A percentile compares a stretch with the other conserved stretches of the same genome.
These are phyloP conservation scores for Muscina levida DNA, from an alignment of 2,888 invertebrate genomes.

Conservation along the genomic window DNA sequence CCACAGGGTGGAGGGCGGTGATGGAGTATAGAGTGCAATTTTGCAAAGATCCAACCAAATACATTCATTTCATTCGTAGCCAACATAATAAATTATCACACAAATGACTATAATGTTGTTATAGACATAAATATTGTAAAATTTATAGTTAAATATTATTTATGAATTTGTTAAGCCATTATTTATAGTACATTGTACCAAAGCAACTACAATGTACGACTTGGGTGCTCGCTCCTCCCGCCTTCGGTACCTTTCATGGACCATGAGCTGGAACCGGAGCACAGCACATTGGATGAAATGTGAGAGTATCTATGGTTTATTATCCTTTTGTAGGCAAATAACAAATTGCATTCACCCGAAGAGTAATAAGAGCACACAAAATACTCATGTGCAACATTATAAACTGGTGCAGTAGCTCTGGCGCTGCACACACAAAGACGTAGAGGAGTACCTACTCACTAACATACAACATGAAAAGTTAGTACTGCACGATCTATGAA, in stretches of 20 bases:
- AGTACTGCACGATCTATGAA: neutral
- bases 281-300: slow-evolving; percentile 6
- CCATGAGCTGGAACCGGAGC: neutral
- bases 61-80: slow-evolving; percentile 31
- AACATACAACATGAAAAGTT: neutral
- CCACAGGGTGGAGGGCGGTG: neutral
- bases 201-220: slow-evolving; percentile 4
- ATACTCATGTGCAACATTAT: slow-evolving; percentile 38
- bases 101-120: slow-evolving; percentile 66
- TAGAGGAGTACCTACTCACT: neutral
- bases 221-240: neutral
- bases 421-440: neutral
- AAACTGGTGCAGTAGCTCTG: slow-evolving; percentile 15
- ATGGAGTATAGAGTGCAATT: slow-evolving; percentile 20
- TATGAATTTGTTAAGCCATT: slow-evolving; percentile 66
- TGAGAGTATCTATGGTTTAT: slow-evolving; percentile 55
- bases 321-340: slow-evolving; percentile 62
- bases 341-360: slow-evolving; percentile 63
- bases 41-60: neutral
- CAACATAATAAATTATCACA: slow-evolving; percentile 65
- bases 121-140: slow-evolving; percentile 66
- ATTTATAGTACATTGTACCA: slow-evolving; percentile 54
- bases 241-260: neutral
- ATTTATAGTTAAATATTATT: slow-evolving; percentile 66
- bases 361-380: slow-evolving; percentile 54